Evolutionary conservation across 1,140 invertebrate species (phyloP).

Genomic region (Meloidogyne hapla): DNA sequence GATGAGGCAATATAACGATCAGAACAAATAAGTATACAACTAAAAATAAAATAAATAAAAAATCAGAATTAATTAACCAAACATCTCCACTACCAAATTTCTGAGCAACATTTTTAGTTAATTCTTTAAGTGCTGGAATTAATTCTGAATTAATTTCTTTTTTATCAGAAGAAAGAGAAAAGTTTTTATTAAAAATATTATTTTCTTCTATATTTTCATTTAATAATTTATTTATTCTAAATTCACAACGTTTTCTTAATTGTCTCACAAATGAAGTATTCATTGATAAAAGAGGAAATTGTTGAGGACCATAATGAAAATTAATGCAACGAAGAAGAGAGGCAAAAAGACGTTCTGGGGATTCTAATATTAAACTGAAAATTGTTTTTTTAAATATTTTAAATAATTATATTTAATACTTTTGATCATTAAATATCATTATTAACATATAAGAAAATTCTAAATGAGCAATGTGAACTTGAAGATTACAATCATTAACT

Average conservation of each 20-base stretch:
- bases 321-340: slow-evolving; percentile 7
- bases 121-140: background rate
- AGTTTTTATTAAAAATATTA: slow-evolving; percentile 4
- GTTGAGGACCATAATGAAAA: slow-evolving; percentile 25
- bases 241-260: slow-evolving; percentile 19
- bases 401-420: background rate
- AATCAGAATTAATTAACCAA: background rate
- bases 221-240: slow-evolving; percentile 15
- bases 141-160: background rate
- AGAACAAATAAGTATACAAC: slow-evolving; percentile 3
- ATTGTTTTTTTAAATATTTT: background rate
- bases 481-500: background rate
- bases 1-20: background rate
- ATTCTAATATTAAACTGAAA: background rate
- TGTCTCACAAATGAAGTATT: slow-evolving; percentile 5
- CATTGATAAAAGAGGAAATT: slow-evolving; percentile 17
- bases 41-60: background rate
- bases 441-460: background rate
- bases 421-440: slow-evolving; percentile 15
- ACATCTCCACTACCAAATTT: background rate
- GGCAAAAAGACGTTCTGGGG: slow-evolving; percentile 4
- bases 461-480: background rate
- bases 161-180: background rate
- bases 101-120: background rate
- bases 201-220: background rate